Conservation (phyloP, 2,888 invertebrate genomes). For the Mystacides longicornis region DNA sequence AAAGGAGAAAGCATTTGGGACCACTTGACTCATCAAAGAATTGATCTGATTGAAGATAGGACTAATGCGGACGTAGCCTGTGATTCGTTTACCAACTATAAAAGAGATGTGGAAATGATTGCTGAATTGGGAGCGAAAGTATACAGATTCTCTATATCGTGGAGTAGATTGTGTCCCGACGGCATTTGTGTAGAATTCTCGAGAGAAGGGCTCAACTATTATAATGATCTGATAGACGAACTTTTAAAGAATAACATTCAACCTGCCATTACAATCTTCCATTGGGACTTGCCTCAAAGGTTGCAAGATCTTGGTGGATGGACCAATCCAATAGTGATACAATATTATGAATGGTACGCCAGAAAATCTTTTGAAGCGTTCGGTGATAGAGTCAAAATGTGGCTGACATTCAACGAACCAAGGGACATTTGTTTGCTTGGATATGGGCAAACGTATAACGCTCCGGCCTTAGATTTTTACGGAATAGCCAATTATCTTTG, state of each 20-base stretch:
- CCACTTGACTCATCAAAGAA: slow-evolving; percentile 28
- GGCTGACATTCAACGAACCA: slow-evolving; percentile 63
- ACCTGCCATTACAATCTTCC: slow-evolving; percentile 58
- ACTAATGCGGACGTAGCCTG: slow-evolving; percentile 50
- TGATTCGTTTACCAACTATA: slow-evolving; percentile 49
- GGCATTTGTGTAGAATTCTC: slow-evolving; percentile 28
- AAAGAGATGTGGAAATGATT: slow-evolving; percentile 35
- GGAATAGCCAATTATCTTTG: slow-evolving; percentile 56
- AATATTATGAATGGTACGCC: slow-evolving; percentile 50
- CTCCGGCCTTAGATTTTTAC: slow-evolving; percentile 40
- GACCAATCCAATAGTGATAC: slow-evolving; percentile 44
- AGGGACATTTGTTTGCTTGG: slow-evolving; percentile 41
- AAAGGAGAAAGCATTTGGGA: slow-evolving; percentile 45
- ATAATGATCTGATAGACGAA: slow-evolving; percentile 52
- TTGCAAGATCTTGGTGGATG: slow-evolving; percentile 49
- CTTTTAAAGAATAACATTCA: slow-evolving; percentile 45
- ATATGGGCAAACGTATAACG: slow-evolving; percentile 42
- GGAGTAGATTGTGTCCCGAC: slow-evolving; percentile 42
- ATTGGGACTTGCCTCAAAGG: slow-evolving; percentile 59
- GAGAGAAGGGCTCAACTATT: slow-evolving; percentile 48
- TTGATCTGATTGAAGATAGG: slow-evolving; percentile 19
- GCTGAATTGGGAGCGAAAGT: slow-evolving; percentile 33
- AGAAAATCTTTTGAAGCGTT: slow-evolving; percentile 38
- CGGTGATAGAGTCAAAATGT: slow-evolving; percentile 44
- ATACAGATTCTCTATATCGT: slow-evolving; percentile 44